A percentile compares a stretch with the other conserved stretches of the same genome.
Conservation (phyloP, 2,797 vertebrate species). For the Oreochromis grahami region DNA sequence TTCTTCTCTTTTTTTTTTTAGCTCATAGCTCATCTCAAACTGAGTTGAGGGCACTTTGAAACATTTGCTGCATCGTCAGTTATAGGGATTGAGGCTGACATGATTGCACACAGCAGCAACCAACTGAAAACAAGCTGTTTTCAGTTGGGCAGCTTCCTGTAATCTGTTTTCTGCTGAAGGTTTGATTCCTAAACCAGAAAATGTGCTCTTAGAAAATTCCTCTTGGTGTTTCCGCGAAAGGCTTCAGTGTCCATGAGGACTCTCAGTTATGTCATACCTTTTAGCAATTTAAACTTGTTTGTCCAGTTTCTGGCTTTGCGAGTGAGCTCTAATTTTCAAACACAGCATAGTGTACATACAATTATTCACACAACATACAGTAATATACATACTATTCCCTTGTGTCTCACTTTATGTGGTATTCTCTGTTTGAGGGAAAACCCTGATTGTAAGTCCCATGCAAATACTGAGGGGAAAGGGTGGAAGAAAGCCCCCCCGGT, state of each 20-base stretch:
- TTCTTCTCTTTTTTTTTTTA: fast-evolving
- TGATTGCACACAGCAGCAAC: not conserved
- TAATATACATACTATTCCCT: not conserved
- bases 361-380: not conserved
- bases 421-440: slow-evolving; percentile 40
- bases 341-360: not conserved
- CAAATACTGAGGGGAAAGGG: slow-evolving; percentile 48
- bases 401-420: not conserved
- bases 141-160: not conserved
- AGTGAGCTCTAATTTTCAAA: not conserved
- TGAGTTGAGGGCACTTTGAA: not conserved
- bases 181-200: not conserved
- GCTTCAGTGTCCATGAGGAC: not conserved
- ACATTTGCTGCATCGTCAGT: not conserved
- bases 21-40: not conserved
- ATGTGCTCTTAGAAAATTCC: not conserved
- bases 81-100: not conserved
- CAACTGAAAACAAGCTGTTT: not conserved
- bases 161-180: not conserved
- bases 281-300: not conserved
- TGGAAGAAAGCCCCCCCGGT: slow-evolving; percentile 49
- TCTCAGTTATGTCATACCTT: not conserved
- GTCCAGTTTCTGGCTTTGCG: not conserved
- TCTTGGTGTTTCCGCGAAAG: slow-evolving; percentile 11
- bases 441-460: slow-evolving; percentile 33